Evolutionary conservation across 2,888 invertebrate species (phyloP).

Genomic region (Chrysodeixis includens): DNA sequence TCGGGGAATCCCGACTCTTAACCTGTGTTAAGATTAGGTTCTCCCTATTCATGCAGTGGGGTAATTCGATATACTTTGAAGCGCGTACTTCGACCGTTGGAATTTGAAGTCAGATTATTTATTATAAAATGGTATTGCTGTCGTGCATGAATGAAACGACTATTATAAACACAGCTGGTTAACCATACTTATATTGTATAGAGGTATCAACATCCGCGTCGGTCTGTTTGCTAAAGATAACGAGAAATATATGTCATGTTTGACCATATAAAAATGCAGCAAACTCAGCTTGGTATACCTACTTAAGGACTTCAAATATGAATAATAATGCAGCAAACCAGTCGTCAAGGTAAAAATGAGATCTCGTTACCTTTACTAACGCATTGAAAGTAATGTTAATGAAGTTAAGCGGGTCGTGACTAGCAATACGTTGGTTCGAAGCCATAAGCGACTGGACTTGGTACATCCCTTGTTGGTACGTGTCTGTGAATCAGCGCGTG

Average conservation of each 20-base stretch:
- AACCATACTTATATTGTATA: slow-evolving; percentile 37
- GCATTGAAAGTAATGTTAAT: slow-evolving; percentile 61
- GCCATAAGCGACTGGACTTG: slow-evolving; percentile 61
- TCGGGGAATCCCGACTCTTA: slow-evolving; percentile 12
- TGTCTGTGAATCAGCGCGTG: slow-evolving; percentile 80
- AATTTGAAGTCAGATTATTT: not conserved
- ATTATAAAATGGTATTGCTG: slow-evolving; percentile 2
- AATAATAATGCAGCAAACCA: not conserved
- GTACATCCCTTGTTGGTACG: slow-evolving; percentile 65
- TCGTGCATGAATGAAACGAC: slow-evolving; percentile 28
- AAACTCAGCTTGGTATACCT: not conserved
- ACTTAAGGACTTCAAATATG: not conserved
- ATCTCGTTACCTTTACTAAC: slow-evolving; percentile 14
- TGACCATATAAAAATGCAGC: slow-evolving; percentile 4
- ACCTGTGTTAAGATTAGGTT: not conserved
- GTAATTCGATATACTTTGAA: not conserved
- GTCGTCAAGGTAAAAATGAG: slow-evolving; percentile 12
- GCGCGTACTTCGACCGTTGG: not conserved
- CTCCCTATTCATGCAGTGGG: not conserved
- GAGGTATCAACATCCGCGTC: slow-evolving; percentile 33
- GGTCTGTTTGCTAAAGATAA: slow-evolving; percentile 27
- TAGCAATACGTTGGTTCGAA: slow-evolving; percentile 58
- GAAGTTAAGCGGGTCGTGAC: slow-evolving; percentile 66
- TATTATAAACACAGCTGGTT: slow-evolving; percentile 42
- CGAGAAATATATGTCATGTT: slow-evolving; percentile 7